Evolutionary conservation across 2,888 invertebrate species (phyloP).

Genomic region (Allygus modestus): DNA sequence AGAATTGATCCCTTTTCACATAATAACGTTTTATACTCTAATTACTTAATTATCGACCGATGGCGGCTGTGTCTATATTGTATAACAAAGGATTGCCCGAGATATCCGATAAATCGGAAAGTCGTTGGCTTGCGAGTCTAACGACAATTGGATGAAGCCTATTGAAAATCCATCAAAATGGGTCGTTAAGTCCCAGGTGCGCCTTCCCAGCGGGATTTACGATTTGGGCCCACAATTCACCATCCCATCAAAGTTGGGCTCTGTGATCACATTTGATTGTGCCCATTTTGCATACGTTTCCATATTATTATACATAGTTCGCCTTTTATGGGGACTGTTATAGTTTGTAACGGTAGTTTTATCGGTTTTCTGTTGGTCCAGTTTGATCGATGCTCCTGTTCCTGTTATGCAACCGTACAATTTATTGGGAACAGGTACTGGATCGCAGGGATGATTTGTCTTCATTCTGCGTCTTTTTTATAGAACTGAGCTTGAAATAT

Average conservation of each 20-base stretch:
- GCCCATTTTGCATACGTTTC: slow-evolving; percentile 12
- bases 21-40: no score
- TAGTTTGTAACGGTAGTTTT: slow-evolving; percentile 15
- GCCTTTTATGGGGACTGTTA: not conserved
- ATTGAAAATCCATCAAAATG: slow-evolving; percentile 53
- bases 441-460: no score
- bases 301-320: slow-evolving; percentile 18
- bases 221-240: not conserved
- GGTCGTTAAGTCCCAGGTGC: slow-evolving; percentile 52
- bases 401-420: not conserved
- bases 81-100: not conserved
- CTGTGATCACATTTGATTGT: not conserved
- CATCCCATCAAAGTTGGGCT: slow-evolving; percentile 23
- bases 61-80: not conserved
- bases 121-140: slow-evolving; percentile 36
- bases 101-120: slow-evolving; percentile 40
- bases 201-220: slow-evolving; percentile 1
- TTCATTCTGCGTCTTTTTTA: no score
- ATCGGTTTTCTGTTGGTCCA: not conserved
- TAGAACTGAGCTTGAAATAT: no score
- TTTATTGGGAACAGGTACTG: not conserved
- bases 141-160: slow-evolving; percentile 43
- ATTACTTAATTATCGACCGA: not conserved
- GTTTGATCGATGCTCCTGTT: not conserved
- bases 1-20: no score